Evolutionary conservation across 2,888 invertebrate genomes (phyloP).

Genomic region (Sminthurinus aureus): DNA sequence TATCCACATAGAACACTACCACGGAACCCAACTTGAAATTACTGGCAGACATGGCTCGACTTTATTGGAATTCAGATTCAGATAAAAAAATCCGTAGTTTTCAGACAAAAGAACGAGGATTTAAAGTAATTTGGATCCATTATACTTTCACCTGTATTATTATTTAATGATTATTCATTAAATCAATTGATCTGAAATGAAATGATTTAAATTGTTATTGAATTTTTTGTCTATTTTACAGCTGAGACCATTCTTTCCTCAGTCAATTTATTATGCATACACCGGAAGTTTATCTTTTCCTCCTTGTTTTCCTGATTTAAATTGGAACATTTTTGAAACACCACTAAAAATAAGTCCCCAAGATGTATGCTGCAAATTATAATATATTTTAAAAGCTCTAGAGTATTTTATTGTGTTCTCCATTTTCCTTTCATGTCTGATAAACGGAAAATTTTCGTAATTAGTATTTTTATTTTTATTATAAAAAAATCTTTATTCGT

Average conservation of each 20-base stretch:
- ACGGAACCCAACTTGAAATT: slow-evolving; percentile 18
- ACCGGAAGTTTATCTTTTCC: slow-evolving; percentile 36
- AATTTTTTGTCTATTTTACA: too few species aligned
- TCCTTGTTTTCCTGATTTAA: slow-evolving; percentile 38
- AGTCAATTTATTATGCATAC: slow-evolving; percentile 33
- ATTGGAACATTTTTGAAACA: slow-evolving; percentile 36
- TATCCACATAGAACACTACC: neutral
- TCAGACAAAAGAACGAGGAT: neutral
- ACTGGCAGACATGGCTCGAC: slow-evolving; percentile 19
- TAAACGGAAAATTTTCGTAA: neutral
- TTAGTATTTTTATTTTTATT: too few species aligned
- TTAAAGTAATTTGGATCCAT: too few species aligned
- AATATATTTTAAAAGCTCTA: too few species aligned
- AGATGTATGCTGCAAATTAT: slow-evolving; percentile 19
- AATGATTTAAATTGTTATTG: too few species aligned
- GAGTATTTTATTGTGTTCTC: too few species aligned
- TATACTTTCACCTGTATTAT: too few species aligned
- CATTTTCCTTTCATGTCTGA: too few species aligned
- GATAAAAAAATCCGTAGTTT: slow-evolving; percentile 23
- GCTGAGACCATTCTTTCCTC: slow-evolving; percentile 24
- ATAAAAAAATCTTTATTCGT: neutral
- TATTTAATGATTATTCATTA: too few species aligned
- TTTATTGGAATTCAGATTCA: slow-evolving; percentile 9
- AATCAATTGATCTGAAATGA: too few species aligned
- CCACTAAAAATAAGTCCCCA: slow-evolving; percentile 24